Evolutionary conservation across 2,797 vertebrate species (phyloP), one percentile per base, ranked within the genome.

Genomic region (Scyliorhinus canicula): DNA sequence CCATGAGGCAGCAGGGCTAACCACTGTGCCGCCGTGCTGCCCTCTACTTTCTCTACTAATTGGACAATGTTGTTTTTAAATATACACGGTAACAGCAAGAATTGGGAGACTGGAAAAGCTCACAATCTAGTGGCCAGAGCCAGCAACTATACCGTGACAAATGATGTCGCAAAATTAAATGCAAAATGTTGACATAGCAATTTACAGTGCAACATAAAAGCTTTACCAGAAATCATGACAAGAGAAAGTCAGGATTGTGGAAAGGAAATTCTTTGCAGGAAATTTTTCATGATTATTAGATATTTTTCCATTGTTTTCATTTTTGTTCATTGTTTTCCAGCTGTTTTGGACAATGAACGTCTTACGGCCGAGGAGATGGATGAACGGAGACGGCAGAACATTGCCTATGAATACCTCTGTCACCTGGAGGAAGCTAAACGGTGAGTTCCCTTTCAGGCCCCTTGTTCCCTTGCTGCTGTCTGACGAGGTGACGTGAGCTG

Each of bases 321-420:
- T 60, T 60, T 16, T 69, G n/a, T 93, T 12, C 11, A 31, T 71
- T 95, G 60, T 52, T 95, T 96, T 96, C 16, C 96, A 99, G 99
- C 99, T 60, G 99, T 99, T 95, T 97, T 99, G 97, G 99, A 99
- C 96, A 98, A 98, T n/a, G 99, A 99, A 97, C 97, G 99, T n/a
- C 98, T 99, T 96, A 99, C 99, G 0, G 99, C 99, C 0, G 99
- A 99, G 96, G 99, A 99, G 97, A 99, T 99, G 99, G 99, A 99
- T 69, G 99, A 99, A 96, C 97, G 97, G 95, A 97, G 99, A 44
- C 98, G 98, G 95, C 98, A 99, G 96, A 99, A 99, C 95, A 99
- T 99, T 97, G 99, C 99, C 95, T 99, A 99, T 14, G 99, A 99
- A 95, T 99, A 99, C 95, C 97, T 99, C 93, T 99, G 99, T 96